Evolutionary conservation across 2,888 invertebrate genomes (phyloP).

Genomic region (Acronicta leporina): DNA sequence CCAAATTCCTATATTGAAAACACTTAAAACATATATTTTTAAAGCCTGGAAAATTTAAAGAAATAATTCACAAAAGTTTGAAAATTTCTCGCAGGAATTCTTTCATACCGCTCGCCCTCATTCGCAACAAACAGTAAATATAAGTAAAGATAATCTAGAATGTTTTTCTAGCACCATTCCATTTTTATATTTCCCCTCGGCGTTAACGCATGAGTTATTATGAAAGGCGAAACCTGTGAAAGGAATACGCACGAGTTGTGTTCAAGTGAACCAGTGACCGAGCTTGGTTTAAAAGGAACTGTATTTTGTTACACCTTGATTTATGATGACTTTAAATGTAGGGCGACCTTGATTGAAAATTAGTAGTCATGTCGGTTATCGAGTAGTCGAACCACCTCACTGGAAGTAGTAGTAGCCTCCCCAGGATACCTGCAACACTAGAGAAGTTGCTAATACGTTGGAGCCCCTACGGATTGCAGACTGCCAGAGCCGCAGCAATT

Average conservation of each 20-base stretch:
- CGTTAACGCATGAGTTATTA: slow-evolving; percentile 72
- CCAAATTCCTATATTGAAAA: too few species aligned
- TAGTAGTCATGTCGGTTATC: not conserved
- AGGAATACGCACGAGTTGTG: slow-evolving; percentile 66
- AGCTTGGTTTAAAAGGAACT: slow-evolving; percentile 42
- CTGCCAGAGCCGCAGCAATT: too few species aligned
- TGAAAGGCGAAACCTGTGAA: slow-evolving; percentile 68
- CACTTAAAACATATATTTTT: not conserved
- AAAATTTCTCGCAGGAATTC: not conserved
- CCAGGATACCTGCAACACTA: too few species aligned
- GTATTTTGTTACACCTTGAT: slow-evolving; percentile 43
- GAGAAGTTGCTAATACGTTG: too few species aligned
- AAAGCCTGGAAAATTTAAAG: not conserved
- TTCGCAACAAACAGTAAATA: slow-evolving; percentile 11
- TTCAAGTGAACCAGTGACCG: slow-evolving; percentile 70
- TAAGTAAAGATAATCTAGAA: slow-evolving; percentile 22
- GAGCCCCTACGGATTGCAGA: too few species aligned
- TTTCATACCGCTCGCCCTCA: not conserved
- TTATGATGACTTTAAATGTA: slow-evolving; percentile 34
- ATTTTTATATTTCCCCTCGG: slow-evolving; percentile 69
- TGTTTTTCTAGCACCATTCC: slow-evolving; percentile 48
- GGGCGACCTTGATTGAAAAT: slow-evolving; percentile 25
- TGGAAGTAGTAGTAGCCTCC: too few species aligned
- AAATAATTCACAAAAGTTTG: not conserved
- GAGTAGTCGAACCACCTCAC: too few species aligned